Conservation (phyloP, 2,113 vertebrate species). For the Climacteris rufus region DNA sequence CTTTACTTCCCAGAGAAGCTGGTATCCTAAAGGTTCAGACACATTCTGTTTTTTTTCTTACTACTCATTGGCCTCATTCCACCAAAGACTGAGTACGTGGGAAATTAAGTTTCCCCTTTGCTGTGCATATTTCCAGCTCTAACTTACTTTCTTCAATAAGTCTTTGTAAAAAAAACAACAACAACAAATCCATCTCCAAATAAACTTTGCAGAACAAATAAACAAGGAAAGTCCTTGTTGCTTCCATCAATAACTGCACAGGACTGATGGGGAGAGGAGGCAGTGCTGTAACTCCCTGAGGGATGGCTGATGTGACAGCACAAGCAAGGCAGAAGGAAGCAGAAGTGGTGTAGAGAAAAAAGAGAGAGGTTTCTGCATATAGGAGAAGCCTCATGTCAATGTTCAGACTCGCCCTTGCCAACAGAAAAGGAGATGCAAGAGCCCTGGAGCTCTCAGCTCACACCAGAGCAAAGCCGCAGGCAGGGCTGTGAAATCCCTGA, state of each 20-base stretch:
- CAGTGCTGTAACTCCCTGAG: neutral
- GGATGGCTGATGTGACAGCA: neutral
- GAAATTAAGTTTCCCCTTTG: neutral
- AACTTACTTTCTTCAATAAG: neutral
- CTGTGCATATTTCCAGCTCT: neutral
- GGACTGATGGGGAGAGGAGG: neutral
- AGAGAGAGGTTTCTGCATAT: neutral
- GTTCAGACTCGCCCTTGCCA: neutral
- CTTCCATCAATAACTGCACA: neutral
- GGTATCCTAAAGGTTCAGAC: neutral
- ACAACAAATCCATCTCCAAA: neutral
- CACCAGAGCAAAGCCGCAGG: neutral
- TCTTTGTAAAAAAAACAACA: neutral
- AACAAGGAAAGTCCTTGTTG: neutral
- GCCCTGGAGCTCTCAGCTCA: neutral
- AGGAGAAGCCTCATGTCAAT: fast-evolving
- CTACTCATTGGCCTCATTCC: neutral
- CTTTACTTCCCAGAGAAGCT: neutral
- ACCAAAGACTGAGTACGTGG: neutral
- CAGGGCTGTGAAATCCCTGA: neutral
- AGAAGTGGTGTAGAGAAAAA: neutral
- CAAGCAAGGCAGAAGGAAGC: neutral
- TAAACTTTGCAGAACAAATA: neutral
- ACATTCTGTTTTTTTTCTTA: neutral
- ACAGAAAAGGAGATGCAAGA: neutral